Base-by-base conservation (phyloP, 2,113 vertebrate species). In the Malurus cyaneus region DNA sequence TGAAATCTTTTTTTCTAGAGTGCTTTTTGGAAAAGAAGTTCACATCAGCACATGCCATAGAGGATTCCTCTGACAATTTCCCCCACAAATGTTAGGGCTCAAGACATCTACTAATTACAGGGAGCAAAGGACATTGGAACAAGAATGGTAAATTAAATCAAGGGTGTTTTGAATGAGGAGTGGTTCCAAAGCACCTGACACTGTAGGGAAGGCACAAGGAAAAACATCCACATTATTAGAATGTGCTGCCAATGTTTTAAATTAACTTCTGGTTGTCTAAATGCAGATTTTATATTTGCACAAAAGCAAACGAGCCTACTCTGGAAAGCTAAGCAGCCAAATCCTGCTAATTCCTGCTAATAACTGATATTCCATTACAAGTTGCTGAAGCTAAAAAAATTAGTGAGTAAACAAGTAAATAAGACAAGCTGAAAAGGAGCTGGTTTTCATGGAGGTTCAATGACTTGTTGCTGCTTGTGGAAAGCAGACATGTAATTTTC, bases 311-410 rank as follows among this genome's bases (percentile, higher is more conserved):
- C 0, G 0, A 69, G 47, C 41, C 85, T 70, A 11, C n/a, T 67
- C 31, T n/a, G 24, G 36, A 61, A 80, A 86, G 32, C 44, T 76
- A 86, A 71, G 64, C 60, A 86, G 67, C 47, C 70, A 86, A 94
- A 92, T 88, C 69, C 89, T 88, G 26, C 82, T 95, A 88, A 83
- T 88, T 92, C 90, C 74, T 80, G 62, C 60, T 90, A 84, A 71
- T 74, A 86, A 87, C 61, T 0, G 7, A 74, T 80, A 76, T 91
- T 74, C 64, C 77, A 84, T 29, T 88, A 60, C 64, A 60, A 83
- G 73, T 60, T 9, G 18, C 84, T 61, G 86, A 89, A 67, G 82
- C 82, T 73, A 89, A 56, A 86, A 73, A 76, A 28, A 77, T 57
- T 42, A 80, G 59, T 21, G 23, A 90, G 39, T 77, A 90, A 92